Evolutionary conservation across 2,797 vertebrate genomes (phyloP).

Genomic region (Hoplostethus atlanticus): DNA sequence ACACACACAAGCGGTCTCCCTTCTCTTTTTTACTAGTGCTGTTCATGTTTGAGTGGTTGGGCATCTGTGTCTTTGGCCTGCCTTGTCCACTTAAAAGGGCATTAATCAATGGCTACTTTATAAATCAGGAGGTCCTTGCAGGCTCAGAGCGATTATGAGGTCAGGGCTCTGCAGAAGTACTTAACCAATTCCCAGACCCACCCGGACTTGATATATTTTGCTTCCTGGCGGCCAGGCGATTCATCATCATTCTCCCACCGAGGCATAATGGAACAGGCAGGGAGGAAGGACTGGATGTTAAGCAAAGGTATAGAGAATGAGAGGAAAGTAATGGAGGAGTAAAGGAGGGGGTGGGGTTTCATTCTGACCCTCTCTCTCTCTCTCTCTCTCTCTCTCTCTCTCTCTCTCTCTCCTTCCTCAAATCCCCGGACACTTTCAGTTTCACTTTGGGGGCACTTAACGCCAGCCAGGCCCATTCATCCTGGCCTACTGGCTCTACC

Average conservation of each 20-base stretch:
- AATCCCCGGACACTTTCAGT: conserved; percentile 79
- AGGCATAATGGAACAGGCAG: conserved; percentile 89
- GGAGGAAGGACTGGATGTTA: conserved; percentile 86
- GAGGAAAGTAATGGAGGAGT: conserved; percentile 55
- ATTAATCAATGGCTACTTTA: conserved; percentile 98
- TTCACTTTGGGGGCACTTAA: conserved; percentile 69
- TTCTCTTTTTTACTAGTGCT: conserved; percentile 80
- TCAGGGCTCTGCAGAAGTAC: conserved; percentile 92
- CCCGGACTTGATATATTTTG: conserved; percentile 87
- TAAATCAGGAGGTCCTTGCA: conserved; percentile 93
- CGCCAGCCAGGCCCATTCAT: conserved; percentile 78
- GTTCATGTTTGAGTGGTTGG: conserved; percentile 86
- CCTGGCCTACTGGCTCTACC: conserved; percentile 56
- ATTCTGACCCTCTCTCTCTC: conserved; percentile 42
- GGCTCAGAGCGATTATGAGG: conserved; percentile 91
- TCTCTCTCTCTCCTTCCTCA: conserved; percentile 53
- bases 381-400: conserved; percentile 20
- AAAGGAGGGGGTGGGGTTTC: conserved; percentile 73
- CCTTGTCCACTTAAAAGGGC: conserved; percentile 96
- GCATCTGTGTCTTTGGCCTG: conserved; percentile 87
- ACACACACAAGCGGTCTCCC: conserved; percentile 21
- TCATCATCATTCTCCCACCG: conserved; percentile 93
- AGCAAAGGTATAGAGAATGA: conserved; percentile 79
- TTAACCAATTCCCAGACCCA: conserved; percentile 96
- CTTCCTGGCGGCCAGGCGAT: conserved; percentile 89